These are phyloP conservation scores for Phataginus tricuspis DNA, from an alignment of 2,797 vertebrate species.

Conservation along the genomic window DNA sequence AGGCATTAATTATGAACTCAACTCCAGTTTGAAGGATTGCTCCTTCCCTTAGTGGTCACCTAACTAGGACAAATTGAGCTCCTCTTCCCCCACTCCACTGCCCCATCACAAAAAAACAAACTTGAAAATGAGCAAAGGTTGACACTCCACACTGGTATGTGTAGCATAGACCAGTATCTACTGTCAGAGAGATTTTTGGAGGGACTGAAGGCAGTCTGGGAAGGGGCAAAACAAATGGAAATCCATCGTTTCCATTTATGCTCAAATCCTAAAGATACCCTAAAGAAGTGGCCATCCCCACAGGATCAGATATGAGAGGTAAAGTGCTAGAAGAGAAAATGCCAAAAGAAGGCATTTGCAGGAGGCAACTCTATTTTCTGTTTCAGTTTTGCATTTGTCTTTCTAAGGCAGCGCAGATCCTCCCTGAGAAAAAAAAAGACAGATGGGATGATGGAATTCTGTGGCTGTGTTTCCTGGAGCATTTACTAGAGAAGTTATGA, in stretches of 20 bases:
- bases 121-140: neutral
- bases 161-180: neutral
- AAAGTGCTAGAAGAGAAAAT: neutral
- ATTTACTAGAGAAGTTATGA: constrained; percentile 33
- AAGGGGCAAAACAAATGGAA: neutral
- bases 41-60: neutral
- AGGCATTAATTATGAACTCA: neutral
- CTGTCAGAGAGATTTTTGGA: neutral
- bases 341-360: neutral
- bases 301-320: neutral
- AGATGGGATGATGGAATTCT: constrained; percentile 29
- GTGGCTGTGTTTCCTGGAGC: constrained; percentile 37
- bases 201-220: neutral
- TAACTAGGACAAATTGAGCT: neutral
- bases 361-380: neutral
- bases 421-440: neutral
- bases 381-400: constrained; percentile 23
- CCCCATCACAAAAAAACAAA: neutral
- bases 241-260: neutral
- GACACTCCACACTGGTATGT: fast-evolving
- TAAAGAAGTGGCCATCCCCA: neutral
- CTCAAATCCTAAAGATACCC: neutral
- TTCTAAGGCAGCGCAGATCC: neutral
- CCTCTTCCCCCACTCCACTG: neutral
- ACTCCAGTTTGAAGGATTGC: neutral